Conservation (phyloP, 2,797 vertebrate genomes). For the Pitangus sulphuratus region DNA sequence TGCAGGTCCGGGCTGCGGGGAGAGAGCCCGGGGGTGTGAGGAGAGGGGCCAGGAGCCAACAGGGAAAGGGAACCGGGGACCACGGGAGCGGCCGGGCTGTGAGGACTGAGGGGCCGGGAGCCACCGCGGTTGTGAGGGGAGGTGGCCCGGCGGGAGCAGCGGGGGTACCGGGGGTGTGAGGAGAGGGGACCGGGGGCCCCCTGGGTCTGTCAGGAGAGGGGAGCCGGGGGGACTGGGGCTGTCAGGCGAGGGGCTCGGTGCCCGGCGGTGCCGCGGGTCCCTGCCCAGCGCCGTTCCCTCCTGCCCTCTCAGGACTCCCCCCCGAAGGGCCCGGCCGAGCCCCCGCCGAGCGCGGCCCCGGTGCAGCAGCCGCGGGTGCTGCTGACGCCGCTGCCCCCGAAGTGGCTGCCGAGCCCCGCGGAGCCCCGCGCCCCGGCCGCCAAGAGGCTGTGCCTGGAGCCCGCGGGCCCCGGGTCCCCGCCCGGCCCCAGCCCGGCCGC, state of each 20-base stretch:
- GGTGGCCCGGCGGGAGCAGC: too few relatives aligned
- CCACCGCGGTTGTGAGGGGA: background rate
- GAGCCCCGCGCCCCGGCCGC: background rate
- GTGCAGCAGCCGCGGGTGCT: conserved; percentile 21
- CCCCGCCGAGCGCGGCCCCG: background rate
- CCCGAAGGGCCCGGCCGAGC: background rate
- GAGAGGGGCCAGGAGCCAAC: too few relatives aligned
- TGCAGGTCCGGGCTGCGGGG: background rate
- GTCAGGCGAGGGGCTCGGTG: background rate
- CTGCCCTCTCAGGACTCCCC: background rate
- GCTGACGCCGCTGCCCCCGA: conserved; percentile 22
- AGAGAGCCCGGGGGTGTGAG: too few relatives aligned
- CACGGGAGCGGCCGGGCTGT: too few relatives aligned
- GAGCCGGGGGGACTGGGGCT: background rate
- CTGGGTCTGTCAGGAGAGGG: background rate
- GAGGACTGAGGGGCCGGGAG: too few relatives aligned
- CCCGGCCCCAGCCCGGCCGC: background rate
- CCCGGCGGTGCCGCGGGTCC: background rate
- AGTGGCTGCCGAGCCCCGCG: background rate
- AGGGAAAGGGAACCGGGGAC: background rate
- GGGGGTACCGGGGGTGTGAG: background rate
- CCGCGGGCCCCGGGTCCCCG: too few relatives aligned
- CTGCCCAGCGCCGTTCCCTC: background rate
- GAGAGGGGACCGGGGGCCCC: background rate
- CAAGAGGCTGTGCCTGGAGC: background rate